These are phyloP conservation scores for Synergus umbraculus DNA, from an alignment of 2,888 invertebrate genomes.

Conservation along the genomic window DNA sequence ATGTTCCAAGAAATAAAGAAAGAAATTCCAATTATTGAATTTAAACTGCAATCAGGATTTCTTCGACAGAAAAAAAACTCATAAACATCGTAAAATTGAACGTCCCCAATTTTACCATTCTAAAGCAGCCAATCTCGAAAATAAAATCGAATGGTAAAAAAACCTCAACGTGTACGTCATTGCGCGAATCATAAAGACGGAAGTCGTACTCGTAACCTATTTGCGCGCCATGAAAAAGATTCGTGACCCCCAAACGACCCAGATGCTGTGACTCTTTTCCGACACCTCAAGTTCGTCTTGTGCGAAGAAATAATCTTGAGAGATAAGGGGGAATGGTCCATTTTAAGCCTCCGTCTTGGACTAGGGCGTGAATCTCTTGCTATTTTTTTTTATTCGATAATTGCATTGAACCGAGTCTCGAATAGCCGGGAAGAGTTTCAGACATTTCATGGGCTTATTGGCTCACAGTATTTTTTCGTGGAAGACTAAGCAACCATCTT, in stretches of 20 bases:
- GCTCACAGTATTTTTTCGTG: background rate
- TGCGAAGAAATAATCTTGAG: background rate
- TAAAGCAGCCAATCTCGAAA: background rate
- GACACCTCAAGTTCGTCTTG: background rate
- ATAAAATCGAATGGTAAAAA: background rate
- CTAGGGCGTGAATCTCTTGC: background rate
- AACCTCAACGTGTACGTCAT: background rate
- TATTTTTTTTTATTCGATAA: background rate
- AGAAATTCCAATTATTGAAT: background rate
- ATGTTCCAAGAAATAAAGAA: background rate
- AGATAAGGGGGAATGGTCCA: background rate
- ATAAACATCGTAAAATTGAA: background rate
- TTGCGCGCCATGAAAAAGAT: background rate
- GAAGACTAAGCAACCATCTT: background rate
- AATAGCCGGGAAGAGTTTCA: background rate
- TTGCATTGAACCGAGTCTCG: background rate
- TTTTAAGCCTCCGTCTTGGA: background rate
- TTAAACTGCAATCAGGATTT: background rate
- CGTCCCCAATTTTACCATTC: background rate
- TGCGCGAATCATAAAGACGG: background rate
- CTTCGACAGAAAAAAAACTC: background rate
- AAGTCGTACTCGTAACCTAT: conserved; percentile 20
- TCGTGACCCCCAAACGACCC: conserved; percentile 2
- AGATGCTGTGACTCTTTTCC: background rate
- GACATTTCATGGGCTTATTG: background rate